phyloP scores from a whole-genome alignment of 2,888 invertebrate species.

The Metallyticus violacea region DNA sequence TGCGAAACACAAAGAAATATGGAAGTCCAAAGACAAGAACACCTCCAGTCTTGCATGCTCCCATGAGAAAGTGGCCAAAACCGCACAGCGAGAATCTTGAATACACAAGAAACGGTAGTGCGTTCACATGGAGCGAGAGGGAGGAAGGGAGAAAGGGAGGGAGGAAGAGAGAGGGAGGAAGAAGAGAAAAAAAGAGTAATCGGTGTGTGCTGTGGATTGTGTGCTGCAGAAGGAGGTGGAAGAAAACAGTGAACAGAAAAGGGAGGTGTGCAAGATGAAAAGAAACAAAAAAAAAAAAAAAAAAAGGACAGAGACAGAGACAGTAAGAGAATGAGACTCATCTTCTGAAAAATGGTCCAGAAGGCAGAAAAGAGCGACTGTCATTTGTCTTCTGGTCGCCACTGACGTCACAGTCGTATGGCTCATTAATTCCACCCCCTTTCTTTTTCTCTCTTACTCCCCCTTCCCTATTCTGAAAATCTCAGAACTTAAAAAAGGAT shows the following conservation, averaged over 20 bases:
- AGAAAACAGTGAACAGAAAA: not conserved
- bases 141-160: too few relatives aligned
- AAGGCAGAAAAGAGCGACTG: conserved; percentile 1
- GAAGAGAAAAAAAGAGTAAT: too few relatives aligned
- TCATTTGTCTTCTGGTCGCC: conserved; percentile 10
- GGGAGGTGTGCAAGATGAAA: not conserved
- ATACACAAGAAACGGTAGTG: not conserved
- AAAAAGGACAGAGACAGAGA: not conserved
- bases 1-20: too few relatives aligned
- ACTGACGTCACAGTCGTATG: not conserved
- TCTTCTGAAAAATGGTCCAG: conserved; percentile 9
- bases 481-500: not conserved
- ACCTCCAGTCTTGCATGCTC: not conserved
- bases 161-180: too few relatives aligned
- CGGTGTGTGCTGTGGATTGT: not conserved
- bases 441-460: not conserved
- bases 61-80: not conserved
- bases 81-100: not conserved
- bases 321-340: not conserved
- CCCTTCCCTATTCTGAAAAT: not conserved
- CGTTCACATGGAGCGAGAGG: not conserved
- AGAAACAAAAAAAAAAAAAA: not conserved
- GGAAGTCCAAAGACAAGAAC: too few relatives aligned
- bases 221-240: not conserved
- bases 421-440: not conserved